Conservation (phyloP, 2,797 vertebrate species). For the Trachops cirrhosus region DNA sequence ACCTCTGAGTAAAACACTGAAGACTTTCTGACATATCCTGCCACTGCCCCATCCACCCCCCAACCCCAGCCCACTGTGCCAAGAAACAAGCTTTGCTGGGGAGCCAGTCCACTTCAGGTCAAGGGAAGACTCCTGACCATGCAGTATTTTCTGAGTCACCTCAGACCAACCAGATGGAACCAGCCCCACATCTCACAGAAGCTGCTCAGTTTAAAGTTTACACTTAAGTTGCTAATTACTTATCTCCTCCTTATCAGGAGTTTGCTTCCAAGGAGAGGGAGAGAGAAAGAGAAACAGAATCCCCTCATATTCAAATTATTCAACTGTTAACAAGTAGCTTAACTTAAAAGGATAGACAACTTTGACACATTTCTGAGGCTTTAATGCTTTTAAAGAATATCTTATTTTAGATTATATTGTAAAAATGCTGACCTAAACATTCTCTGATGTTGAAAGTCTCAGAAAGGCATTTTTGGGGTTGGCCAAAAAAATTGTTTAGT, state of each 20-base stretch:
- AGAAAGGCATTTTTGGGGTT: not conserved
- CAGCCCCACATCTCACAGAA: conserved; percentile 85
- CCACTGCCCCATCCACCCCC: not conserved
- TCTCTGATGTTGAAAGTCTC: conserved; percentile 17
- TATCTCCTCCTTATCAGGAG: too few relatives aligned
- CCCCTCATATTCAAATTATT: not conserved
- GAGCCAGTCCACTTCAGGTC: conserved; percentile 31
- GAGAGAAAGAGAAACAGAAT: not conserved
- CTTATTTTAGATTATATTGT: not conserved
- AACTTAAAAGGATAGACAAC: not conserved
- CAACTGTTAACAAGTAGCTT: not conserved
- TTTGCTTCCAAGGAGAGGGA: not conserved
- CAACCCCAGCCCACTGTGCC: not conserved
- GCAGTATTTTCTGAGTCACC: conserved; percentile 83
- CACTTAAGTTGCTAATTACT: conserved; percentile 84
- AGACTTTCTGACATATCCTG: not conserved
- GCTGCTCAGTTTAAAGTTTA: conserved; percentile 89
- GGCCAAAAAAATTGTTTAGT: not conserved
- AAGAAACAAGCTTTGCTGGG: conserved; percentile 4
- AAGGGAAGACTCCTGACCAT: conserved; percentile 38
- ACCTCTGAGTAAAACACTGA: not conserved
- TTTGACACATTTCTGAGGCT: not conserved
- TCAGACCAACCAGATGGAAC: conserved; percentile 91
- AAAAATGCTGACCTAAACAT: not conserved
- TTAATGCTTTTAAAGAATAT: not conserved